Base-by-base conservation (phyloP, 30 jellyfish, hydroid and myxozoan genomes). In the Aurelia aurita complex sp. Pacific region DNA sequence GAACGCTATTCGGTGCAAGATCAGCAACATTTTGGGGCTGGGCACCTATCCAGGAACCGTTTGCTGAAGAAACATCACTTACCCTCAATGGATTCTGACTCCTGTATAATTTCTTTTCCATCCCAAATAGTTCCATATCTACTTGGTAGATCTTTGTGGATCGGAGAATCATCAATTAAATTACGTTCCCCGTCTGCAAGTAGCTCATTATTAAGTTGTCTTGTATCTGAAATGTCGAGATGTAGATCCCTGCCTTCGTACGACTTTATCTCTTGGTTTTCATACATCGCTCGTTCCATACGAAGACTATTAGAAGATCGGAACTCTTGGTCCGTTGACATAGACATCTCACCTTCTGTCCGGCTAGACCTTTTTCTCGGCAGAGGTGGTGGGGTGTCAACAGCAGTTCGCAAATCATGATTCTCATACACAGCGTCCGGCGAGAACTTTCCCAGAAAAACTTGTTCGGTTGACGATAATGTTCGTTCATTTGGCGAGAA, bases 311-410 rank as follows among this genome's bases (percentile, higher is more conserved):
- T 54, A 10, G 69, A 18, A 34, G 77, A 60, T 10, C 54, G 64
- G 57, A 51, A 2, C 10, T 18, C 87, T 17, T 23, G 36, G 43
- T 59, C 55, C 2, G 16, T 18, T 60, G 38, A 18, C 14, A 83
- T 60, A 23, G 46, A 62, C 35, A 75, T 63, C 73, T 64, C 89
- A 55, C 61, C 15, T 8, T 65, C 78, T 11, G 50, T 34, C 38
- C 81, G 54, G 72, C 74, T 79, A 2, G 77, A 64, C 50, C 61
- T 63, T 43, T 84, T 84, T 43, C 70, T 68, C 70, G 93, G 93
- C 34, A 84, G 54, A n/a, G 93, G 93, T 40, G 93, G 93, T 1
- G 93, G 93, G 16, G 82, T 53, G 17, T 64, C 93, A 11, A 32
- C 73, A 5, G 72, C 16, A 11, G 51, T 50, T 13, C 76, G 59